Conservation (phyloP, 2,888 invertebrate species). For the Drosophila pseudotalamancana region DNA sequence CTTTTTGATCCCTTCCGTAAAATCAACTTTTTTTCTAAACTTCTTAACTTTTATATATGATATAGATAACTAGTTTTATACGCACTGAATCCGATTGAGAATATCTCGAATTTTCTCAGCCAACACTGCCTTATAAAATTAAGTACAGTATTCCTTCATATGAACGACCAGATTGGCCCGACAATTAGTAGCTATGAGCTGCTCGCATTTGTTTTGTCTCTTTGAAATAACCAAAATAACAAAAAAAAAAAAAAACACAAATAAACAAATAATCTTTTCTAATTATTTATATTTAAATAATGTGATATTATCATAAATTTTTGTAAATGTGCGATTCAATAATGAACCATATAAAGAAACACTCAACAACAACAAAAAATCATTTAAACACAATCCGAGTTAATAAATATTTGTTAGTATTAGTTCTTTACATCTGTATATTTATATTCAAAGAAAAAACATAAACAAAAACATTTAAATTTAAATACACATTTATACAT, state of each 20-base stretch:
- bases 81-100: slow-evolving; percentile 37
- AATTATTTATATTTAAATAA: slow-evolving; percentile 71
- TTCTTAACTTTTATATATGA: slow-evolving; percentile 13
- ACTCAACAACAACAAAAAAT: slow-evolving; percentile 23
- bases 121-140: slow-evolving; percentile 70
- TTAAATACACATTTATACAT: slow-evolving; percentile 41
- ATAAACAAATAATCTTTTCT: slow-evolving; percentile 34
- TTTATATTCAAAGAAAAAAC: slow-evolving; percentile 22
- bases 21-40: slow-evolving; percentile 32
- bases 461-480: slow-evolving; percentile 28
- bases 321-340: slow-evolving; percentile 47
- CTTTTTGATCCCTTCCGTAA: slow-evolving; percentile 16
- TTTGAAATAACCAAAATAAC: slow-evolving; percentile 26
- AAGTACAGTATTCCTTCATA: slow-evolving; percentile 68
- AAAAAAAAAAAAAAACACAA: background rate
- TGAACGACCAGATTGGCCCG: slow-evolving; percentile 42
- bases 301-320: slow-evolving; percentile 78
- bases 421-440: slow-evolving; percentile 38
- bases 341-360: slow-evolving; percentile 14
- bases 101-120: slow-evolving; percentile 45
- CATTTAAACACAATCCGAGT: slow-evolving; percentile 21
- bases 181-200: slow-evolving; percentile 51
- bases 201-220: slow-evolving; percentile 36
- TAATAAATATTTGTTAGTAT: slow-evolving; percentile 39
- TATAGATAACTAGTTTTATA: slow-evolving; percentile 30